These are phyloP conservation scores for Dromius quadrimaculatus DNA, from an alignment of 2,888 invertebrate genomes.

Conservation along the genomic window DNA sequence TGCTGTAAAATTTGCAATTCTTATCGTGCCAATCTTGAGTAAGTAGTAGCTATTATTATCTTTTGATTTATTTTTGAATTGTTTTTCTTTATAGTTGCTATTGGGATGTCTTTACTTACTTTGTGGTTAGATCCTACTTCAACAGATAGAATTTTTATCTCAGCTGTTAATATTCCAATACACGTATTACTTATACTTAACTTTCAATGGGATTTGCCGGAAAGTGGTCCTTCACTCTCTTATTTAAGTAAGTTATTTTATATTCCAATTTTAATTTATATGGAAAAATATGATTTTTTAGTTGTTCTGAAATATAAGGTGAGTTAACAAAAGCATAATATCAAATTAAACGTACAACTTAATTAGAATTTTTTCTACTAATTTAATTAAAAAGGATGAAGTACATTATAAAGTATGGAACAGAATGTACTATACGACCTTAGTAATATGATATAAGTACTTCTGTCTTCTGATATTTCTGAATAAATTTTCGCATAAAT, in stretches of 20 bases:
- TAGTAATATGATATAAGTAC: no score
- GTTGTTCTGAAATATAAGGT: no score
- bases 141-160: conserved; percentile 70
- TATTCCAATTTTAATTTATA: conserved; percentile 14
- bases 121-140: conserved; percentile 72
- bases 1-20: conserved; percentile 70
- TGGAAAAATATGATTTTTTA: no score
- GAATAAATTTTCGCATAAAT: no score
- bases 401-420: no score
- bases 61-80: neutral
- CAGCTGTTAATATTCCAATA: conserved; percentile 72
- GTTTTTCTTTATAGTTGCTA: conserved; percentile 66
- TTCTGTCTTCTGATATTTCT: no score
- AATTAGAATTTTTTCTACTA: no score
- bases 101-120: conserved; percentile 71
- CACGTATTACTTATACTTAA: conserved; percentile 73
- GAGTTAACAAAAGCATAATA: no score
- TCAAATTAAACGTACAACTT: no score
- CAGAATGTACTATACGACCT: no score
- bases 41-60: conserved; percentile 52
- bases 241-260: conserved; percentile 67
- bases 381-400: no score
- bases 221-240: conserved; percentile 72
- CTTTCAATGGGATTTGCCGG: conserved; percentile 72
- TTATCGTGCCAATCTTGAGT: conserved; percentile 71